Base-by-base conservation (phyloP, 2,113 vertebrate genomes). In the Rhinolophus ferrumequinum region DNA sequence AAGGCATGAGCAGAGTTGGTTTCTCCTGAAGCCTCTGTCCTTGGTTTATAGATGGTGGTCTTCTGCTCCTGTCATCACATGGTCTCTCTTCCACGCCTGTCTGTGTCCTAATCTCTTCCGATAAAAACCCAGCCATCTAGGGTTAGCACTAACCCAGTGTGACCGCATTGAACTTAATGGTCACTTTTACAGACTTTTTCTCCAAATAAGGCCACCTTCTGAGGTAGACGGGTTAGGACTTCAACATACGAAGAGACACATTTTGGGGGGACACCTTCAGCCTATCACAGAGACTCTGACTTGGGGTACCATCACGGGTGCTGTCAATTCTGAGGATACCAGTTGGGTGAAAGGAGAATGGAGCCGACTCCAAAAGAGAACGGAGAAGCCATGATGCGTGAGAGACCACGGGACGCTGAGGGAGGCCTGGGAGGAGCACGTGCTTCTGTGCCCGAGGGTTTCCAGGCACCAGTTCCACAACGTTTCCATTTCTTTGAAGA, bases 311-410 rank as follows among this genome's bases (percentile, higher is more conserved):
- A 3, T 38, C 18, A 0, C 0, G 33, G 93, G 22, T n/a, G 26
- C 35, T 33, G 4, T 0, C 9, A 35, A 24, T 8, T 28, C 41
- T 33, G 19, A 28, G 85, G 64, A n/a, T 3, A 2, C 9, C 6
- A 3, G 35, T 10, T 1, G 2, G 26, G 14, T 38, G 38, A 70
- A 22, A 24, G 73, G 38, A 54, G 52, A 26, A 19, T 3, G 9
- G 62, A 58, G 38, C 10, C 3, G 1, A 14, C 14, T 41, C 21
- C 4, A 44, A 30, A 6, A 5, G 47, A n/a, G 13, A 2, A 2
- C 33, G 8, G 52, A 56, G 56, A 2, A 0, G 2, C 21, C 6
- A 1, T 50, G 47, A 50, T 0, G 0, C 2, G 9, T 0, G 33
- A 26, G 47, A 19, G n/a, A 12, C 14, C 18, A 0, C 0, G 16